Conservation (phyloP, 2,797 vertebrate species). For the Malurus splendens region DNA sequence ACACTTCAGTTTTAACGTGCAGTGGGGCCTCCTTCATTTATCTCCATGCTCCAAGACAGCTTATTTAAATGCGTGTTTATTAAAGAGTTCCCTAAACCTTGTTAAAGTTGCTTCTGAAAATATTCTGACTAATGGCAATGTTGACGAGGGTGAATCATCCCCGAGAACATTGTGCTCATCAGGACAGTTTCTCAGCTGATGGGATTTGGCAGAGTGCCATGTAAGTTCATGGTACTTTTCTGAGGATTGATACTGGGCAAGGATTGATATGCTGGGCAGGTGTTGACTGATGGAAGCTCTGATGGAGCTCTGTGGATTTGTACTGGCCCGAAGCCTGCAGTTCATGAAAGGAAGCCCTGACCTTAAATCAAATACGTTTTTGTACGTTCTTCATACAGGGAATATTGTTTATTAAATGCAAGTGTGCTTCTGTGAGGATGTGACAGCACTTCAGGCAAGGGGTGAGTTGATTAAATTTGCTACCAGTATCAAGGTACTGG, state of each 20-base stretch:
- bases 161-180: conserved; percentile 1
- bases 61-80: conserved; percentile 21
- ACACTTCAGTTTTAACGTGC: conserved; percentile 13
- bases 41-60: neutral
- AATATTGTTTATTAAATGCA: neutral
- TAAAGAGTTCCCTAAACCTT: neutral
- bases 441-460: neutral
- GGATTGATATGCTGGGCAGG: neutral
- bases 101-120: conserved; percentile 19
- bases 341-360: neutral
- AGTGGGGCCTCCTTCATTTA: neutral
- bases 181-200: conserved; percentile 29
- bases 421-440: neutral
- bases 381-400: neutral
- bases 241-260: neutral
- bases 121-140: conserved; percentile 9
- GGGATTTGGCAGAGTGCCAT: conserved; percentile 12
- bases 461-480: neutral
- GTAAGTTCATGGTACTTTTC: neutral
- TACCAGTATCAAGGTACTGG: neutral
- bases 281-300: neutral
- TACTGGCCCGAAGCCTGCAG: neutral
- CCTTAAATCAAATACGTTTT: neutral
- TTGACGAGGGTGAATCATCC: conserved; percentile 11
- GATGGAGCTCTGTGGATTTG: neutral